Evolutionary conservation across 2,888 invertebrate species (phyloP).

Genomic region (Trichogramma dendrolimi): DNA sequence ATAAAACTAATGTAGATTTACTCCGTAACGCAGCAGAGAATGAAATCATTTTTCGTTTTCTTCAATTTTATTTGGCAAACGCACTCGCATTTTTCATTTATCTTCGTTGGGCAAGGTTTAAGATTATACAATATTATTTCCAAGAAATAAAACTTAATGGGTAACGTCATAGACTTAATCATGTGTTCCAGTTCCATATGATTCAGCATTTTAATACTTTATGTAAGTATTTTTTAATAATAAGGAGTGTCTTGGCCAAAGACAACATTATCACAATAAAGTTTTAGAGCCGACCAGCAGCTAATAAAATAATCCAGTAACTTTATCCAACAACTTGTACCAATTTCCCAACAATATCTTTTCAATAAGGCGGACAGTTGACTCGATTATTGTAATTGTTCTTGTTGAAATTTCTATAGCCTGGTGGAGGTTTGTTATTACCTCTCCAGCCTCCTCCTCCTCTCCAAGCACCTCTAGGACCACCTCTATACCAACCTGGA

Average conservation of each 20-base stretch:
- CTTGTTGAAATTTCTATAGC: constrained; percentile 76
- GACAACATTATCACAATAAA: constrained; percentile 24
- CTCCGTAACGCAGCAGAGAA: not conserved
- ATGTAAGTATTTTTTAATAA: too few species aligned
- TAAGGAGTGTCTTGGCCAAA: constrained; percentile 7
- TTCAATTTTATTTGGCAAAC: too few species aligned
- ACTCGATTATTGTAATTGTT: constrained; percentile 76
- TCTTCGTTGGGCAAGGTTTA: too few species aligned
- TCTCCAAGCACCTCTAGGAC: constrained; percentile 53
- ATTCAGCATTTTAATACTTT: too few species aligned
- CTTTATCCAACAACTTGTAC: not conserved
- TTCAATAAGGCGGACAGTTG: constrained; percentile 55
- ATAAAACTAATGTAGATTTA: constrained; percentile 13
- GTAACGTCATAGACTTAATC: too few species aligned
- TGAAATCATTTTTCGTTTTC: constrained; percentile 3
- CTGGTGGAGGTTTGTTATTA: constrained; percentile 46
- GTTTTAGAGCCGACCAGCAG: constrained; percentile 23
- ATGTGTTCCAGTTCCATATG: too few species aligned
- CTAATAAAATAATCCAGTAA: too few species aligned
- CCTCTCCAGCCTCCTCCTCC: constrained; percentile 54
- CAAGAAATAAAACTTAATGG: too few species aligned
- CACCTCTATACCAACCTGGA: constrained; percentile 51
- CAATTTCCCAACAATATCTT: not conserved
- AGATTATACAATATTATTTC: too few species aligned
- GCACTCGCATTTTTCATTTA: too few species aligned